phyloP scores from a whole-genome alignment of 2,888 invertebrate species.

The Brachylomia viminalis region DNA sequence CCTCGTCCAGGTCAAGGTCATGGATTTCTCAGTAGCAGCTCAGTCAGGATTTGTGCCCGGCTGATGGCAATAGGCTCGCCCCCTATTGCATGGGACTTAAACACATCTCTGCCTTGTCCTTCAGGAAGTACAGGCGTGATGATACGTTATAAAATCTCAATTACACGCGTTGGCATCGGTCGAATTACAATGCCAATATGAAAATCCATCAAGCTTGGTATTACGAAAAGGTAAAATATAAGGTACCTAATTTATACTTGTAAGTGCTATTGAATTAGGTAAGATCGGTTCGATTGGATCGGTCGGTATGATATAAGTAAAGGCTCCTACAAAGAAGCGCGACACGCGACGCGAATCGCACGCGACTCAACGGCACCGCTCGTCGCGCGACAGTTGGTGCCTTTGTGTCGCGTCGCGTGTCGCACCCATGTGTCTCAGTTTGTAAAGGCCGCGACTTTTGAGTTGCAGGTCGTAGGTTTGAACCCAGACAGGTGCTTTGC shows the following conservation, averaged over 20 bases:
- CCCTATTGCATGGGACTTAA: too few species aligned
- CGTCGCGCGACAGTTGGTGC: too few species aligned
- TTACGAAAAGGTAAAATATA: slow-evolving; percentile 25
- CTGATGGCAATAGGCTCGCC: not conserved
- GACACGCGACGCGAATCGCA: too few species aligned
- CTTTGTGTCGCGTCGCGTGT: too few species aligned
- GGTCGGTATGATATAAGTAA: not conserved
- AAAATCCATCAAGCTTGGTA: slow-evolving; percentile 39
- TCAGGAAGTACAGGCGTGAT: not conserved
- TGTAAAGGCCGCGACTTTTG: too few species aligned
- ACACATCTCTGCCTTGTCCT: not conserved
- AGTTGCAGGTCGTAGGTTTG: too few species aligned
- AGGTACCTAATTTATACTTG: slow-evolving; percentile 5
- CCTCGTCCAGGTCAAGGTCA: not conserved
- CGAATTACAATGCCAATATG: slow-evolving; percentile 31
- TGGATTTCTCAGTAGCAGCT: too few species aligned
- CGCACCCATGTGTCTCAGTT: too few species aligned
- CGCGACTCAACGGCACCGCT: too few species aligned
- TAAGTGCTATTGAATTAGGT: slow-evolving; percentile 4
- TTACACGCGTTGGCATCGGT: slow-evolving; percentile 11
- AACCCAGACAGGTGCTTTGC: too few species aligned
- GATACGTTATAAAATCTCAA: slow-evolving; percentile 23
- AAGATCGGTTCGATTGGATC: too few species aligned
- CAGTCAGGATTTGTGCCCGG: not conserved
- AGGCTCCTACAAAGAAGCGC: too few species aligned